Percentiles rank a stretch among this genome's conserved stretches.
phyloP scores from a whole-genome alignment of 2,797 vertebrate species.

The Mycteria americana region DNA sequence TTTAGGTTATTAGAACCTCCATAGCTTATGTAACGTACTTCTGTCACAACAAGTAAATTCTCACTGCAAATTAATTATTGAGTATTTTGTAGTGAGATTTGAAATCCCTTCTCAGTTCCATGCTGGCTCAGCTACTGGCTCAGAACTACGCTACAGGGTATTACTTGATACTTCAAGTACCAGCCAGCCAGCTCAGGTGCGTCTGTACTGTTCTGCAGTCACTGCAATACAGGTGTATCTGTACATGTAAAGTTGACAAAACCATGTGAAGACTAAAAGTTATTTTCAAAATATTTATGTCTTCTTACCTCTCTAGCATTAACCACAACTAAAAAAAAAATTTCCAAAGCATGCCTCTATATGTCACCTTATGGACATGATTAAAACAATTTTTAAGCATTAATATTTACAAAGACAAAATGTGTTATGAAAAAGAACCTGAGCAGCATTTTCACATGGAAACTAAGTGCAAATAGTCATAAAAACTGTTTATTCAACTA shows the following conservation, averaged over 20 bases:
- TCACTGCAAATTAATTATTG: neutral
- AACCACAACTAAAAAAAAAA: neutral
- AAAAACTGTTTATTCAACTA: neutral
- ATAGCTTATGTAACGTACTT: neutral
- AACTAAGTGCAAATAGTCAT: neutral
- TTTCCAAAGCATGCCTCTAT: neutral
- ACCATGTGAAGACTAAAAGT: neutral
- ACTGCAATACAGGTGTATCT: neutral
- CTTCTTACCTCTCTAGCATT: neutral
- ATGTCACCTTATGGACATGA: neutral
- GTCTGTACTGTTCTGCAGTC: neutral
- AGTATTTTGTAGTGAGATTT: neutral
- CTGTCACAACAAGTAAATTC: neutral
- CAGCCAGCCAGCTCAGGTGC: neutral
- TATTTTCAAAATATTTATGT: neutral
- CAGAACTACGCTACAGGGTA: neutral
- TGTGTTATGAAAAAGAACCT: neutral
- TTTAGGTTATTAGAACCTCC: neutral
- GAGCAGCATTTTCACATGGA: neutral
- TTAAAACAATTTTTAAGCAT: neutral
- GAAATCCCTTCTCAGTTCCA: neutral
- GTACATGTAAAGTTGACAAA: neutral
- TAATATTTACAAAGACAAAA: neutral
- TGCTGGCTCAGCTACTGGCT: neutral
- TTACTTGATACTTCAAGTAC: neutral